phyloP scores from a whole-genome alignment of 2,797 vertebrate genomes.

The Buphagus erythrorhynchus region DNA sequence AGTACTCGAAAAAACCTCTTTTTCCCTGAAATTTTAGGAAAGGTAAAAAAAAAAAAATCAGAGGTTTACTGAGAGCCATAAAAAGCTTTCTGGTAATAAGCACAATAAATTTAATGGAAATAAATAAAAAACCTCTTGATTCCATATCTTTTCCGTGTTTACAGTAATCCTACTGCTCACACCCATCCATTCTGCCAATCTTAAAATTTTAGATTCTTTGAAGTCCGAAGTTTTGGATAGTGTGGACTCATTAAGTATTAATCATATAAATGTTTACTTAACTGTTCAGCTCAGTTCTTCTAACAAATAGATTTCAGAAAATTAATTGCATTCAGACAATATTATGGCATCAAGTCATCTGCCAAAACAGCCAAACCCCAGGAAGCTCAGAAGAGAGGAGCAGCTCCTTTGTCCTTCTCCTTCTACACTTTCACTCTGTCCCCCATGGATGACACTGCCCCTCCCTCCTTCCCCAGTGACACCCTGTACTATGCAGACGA shows the following conservation, averaged over 20 bases:
- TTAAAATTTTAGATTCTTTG: not conserved
- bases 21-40: not conserved
- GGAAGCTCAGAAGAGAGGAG: not conserved
- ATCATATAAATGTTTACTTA: not conserved
- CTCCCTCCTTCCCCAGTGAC: not conserved
- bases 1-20: not conserved
- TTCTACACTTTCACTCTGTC: not conserved
- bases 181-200: not conserved
- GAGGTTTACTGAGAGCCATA: not conserved
- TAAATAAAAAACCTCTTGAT: not conserved
- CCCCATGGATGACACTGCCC: not conserved
- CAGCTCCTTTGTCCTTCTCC: not conserved
- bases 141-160: not conserved
- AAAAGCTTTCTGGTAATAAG: not conserved
- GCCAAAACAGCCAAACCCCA: not conserved
- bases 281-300: not conserved
- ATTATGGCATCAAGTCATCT: not conserved
- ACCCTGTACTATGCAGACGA: not conserved
- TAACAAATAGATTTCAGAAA: not conserved
- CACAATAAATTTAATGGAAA: not conserved
- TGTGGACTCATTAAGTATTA: not conserved
- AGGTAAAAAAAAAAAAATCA: not conserved
- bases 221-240: not conserved
- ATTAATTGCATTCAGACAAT: not conserved
- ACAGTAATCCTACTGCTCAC: not conserved